Evolutionary conservation across 2,797 vertebrate species (phyloP).

Genomic region (Hapalemur alaotrensis): DNA sequence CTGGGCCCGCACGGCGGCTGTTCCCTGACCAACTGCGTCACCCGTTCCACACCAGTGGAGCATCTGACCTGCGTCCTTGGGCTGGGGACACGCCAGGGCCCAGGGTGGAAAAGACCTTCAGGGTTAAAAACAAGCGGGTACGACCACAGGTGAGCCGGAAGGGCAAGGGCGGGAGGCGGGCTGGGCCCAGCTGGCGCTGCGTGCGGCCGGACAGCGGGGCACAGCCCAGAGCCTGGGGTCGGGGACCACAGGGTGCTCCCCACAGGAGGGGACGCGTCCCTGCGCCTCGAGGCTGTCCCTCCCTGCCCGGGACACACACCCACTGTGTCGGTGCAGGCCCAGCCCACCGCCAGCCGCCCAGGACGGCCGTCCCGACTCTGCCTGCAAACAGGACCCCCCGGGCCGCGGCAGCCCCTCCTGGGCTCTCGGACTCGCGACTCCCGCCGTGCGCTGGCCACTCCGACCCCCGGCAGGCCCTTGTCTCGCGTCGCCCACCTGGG

Average conservation of each 20-base stretch:
- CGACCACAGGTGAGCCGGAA: not conserved
- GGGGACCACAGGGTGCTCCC: not conserved
- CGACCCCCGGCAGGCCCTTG: not conserved
- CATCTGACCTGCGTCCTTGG: not conserved
- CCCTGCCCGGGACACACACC: not conserved
- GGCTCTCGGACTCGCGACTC: rapidly evolving
- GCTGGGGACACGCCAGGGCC: not conserved
- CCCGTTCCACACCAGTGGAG: not conserved
- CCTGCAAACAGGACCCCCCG: not conserved
- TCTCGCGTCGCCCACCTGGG: not conserved
- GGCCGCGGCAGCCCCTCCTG: not conserved
- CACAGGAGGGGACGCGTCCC: not conserved
- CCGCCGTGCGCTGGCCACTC: not conserved
- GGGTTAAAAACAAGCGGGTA: too few species aligned
- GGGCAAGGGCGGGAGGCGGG: not conserved
- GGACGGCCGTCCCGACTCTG: not conserved
- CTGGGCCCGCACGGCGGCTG: rapidly evolving
- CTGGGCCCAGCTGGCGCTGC: not conserved
- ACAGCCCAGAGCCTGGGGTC: not conserved
- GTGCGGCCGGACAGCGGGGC: rapidly evolving
- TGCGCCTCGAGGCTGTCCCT: rapidly evolving
- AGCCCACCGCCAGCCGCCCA: too few species aligned
- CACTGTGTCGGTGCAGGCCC: not conserved
- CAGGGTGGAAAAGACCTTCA: rapidly evolving
- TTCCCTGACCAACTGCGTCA: rapidly evolving